Conservation (phyloP, 2,113 vertebrate genomes). For the Smithornis capensis region DNA sequence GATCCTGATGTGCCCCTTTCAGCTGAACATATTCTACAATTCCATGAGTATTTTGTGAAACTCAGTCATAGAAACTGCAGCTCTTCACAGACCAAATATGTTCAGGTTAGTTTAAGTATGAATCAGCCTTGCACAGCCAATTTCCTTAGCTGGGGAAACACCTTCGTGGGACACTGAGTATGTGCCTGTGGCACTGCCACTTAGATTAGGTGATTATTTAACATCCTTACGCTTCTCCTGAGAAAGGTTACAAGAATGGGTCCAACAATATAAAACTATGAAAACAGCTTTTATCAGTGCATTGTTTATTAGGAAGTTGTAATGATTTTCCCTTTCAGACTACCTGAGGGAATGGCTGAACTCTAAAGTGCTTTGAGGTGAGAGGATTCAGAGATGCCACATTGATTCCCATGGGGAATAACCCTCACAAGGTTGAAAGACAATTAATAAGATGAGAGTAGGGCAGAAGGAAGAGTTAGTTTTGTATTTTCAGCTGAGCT, state of each 20-base stretch:
- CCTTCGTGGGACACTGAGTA: not conserved
- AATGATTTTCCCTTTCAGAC: not conserved
- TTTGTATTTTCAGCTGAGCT: not conserved
- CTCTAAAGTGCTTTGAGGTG: not conserved
- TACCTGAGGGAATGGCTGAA: not conserved
- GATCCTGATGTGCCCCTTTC: not conserved
- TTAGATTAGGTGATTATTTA: not conserved
- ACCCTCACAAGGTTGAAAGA: not conserved
- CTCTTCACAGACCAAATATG: not conserved
- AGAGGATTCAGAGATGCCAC: not conserved
- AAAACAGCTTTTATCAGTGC: not conserved
- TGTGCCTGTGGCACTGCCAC: accelerated
- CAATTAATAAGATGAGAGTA: not conserved
- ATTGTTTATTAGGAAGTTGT: not conserved
- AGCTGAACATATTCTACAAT: not conserved
- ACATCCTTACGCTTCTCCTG: not conserved
- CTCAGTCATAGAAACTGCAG: not conserved
- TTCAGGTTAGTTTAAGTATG: not conserved
- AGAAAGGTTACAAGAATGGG: not conserved
- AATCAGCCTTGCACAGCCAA: not conserved
- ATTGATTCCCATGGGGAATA: accelerated
- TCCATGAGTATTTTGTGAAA: not conserved
- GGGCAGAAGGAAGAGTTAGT: not conserved
- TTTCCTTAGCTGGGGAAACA: not conserved
- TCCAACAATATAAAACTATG: not conserved